Evolutionary conservation across 1,140 invertebrate genomes (phyloP), one percentile per base, ranked within the genome.

Genomic region (Aphis craccivora): DNA sequence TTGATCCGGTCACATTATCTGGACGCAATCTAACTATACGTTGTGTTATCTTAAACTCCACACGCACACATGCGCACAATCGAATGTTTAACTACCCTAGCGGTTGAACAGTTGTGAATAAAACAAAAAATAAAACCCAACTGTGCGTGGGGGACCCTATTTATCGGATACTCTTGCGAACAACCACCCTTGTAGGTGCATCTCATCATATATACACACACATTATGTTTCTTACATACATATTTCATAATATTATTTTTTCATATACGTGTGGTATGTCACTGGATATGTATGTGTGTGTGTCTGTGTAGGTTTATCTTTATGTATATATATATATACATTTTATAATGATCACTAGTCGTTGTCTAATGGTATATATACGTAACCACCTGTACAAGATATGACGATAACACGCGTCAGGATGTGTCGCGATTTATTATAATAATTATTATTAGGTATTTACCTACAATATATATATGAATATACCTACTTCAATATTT

Each of bases 351-450:
- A 37, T 83, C 76, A 37, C 76, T 83, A 83, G 60, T 35, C 35
- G 35, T 83, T 37, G 76, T 83, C 20, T 83, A 83, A 76, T 76
- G 60, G 60, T 76, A 76, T 76, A 76, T 76, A n/a, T 76, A 76
- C 60, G 14, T 76, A 76, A 76, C 60, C 60, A 76, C 60, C n/a
- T 35, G 60, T 76, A 76, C 14, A 14, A 76, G 60, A 76, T 76
- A 76, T n/a, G n/a, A 76, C 5, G 60, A 76, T 76, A 76, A 76
- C 60, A n/a, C 30, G 60, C n/a, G 60, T 76, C 60, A 76, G n/a
- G n/a, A 76, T 76, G 60, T 89, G 48, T 53, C 88, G 88, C 88
- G 35, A 89, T 89, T 90, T 90, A 67, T 67, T 90, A 76, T 76
- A 67, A 90, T 90, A 67, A 90, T 90, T 60, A 60, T 90, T 40